Evolutionary conservation across 2,888 invertebrate species (phyloP).

Genomic region (Ommatoiulus sabulosus): DNA sequence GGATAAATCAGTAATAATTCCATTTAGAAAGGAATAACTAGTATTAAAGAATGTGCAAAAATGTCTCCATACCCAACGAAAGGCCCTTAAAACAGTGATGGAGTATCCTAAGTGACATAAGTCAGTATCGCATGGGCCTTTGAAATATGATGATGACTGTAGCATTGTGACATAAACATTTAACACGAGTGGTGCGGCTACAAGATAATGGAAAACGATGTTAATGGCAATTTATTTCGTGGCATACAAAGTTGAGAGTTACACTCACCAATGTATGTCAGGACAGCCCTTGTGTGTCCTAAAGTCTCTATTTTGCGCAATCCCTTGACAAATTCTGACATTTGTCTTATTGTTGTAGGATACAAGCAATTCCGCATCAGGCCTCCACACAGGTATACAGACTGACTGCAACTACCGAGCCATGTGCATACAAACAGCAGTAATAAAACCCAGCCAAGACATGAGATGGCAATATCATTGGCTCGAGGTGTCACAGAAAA

Average conservation of each 20-base stretch:
- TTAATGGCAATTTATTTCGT: background rate
- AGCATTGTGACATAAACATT: constrained; percentile 51
- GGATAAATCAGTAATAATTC: background rate
- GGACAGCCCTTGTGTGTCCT: constrained; percentile 6
- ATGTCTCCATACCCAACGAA: constrained; percentile 57
- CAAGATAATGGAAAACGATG: constrained; percentile 22
- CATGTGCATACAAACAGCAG: constrained; percentile 12
- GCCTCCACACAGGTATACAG: constrained; percentile 45
- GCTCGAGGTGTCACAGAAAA: background rate
- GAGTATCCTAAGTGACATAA: background rate
- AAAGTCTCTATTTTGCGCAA: background rate
- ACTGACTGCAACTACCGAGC: constrained; percentile 28
- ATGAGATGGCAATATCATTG: constrained; percentile 3
- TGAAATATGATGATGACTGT: background rate
- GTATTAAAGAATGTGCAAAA: background rate
- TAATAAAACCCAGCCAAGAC: constrained; percentile 22
- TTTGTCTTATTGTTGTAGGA: constrained; percentile 7
- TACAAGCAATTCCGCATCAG: constrained; percentile 50
- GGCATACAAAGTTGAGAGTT: background rate
- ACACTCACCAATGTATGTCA: background rate
- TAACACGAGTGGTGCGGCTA: constrained; percentile 53
- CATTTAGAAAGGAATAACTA: too few species aligned
- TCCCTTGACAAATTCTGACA: background rate
- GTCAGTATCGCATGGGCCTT: background rate
- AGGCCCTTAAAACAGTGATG: constrained; percentile 55